Base-by-base conservation (phyloP, 2,888 invertebrate species). In the Catocala sponsa region DNA sequence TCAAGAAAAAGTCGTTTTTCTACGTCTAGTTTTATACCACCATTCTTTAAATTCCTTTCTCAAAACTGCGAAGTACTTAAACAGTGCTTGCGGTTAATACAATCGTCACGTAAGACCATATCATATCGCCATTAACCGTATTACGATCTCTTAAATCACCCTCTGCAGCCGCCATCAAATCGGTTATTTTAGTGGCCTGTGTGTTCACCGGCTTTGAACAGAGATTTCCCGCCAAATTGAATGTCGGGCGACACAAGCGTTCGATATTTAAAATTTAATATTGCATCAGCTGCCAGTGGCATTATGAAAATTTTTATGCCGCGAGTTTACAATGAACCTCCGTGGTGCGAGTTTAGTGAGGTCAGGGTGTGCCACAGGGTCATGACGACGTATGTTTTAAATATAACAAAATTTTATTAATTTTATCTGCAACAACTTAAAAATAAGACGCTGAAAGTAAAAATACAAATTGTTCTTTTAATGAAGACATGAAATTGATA, bases 221-320 rank as follows among this genome's bases (percentile, higher is more conserved):
- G 81, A 84, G 85, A 88, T 89, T 89, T 89, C 80, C 84, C 86
- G 86, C 83, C 84, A 88, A 88, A 90, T 86, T 86, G 86, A 87
- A 88, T 83, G 86, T 80, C 82, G 80, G 79, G 74, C 74, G 75
- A 69, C 73, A 68, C 68, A 78, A 75, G 82, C 84, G 87, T 88
- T 91, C 92, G 87, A 92, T 91, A 88, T 92, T 93, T 91, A 92
- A 93, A 94, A 91, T 92, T 92, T 92, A 91, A 91, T 92, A 92
- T 91, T 82, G 87, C 88, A 89, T 91, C 91, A 90, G 88, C 89
- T 91, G 90, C 85, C 83, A 76, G 72, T 78, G 74, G 85, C 87
- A 89, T 91, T 91, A 91, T 90, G 90, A 89, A 88, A 84, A 79
- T 80, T 89, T 90, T 90, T 69, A 75, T 75, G 56, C 65, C 60